phyloP scores from a whole-genome alignment of 1,140 invertebrate species.

The Leguminivora glycinivorella region DNA sequence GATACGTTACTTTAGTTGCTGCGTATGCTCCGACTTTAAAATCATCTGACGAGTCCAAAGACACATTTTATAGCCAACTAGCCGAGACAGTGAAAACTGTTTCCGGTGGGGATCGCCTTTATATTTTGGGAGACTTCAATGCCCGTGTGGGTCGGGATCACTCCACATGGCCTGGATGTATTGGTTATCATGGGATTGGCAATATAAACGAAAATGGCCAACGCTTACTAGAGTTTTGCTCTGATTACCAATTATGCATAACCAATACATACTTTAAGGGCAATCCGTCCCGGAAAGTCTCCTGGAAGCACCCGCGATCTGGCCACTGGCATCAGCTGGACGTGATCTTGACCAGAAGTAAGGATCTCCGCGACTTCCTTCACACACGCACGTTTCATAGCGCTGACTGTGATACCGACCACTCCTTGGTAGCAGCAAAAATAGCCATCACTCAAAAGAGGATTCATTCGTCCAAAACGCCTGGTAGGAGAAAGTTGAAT shows the following conservation, averaged over 20 bases:
- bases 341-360: background rate
- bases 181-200: constrained; percentile 32
- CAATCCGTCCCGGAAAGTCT: too few species aligned
- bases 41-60: background rate
- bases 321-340: constrained; percentile 2
- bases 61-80: background rate
- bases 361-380: background rate
- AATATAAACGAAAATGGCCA: constrained; percentile 36
- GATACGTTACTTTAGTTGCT: too few species aligned
- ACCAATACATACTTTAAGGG: too few species aligned
- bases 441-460: background rate
- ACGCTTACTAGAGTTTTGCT: constrained; percentile 31
- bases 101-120: background rate
- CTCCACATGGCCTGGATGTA: constrained; percentile 27
- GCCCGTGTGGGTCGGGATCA: constrained; percentile 31
- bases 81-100: background rate
- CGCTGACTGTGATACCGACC: constrained; percentile 22
- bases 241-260: background rate
- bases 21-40: too few species aligned
- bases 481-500: constrained; percentile 7
- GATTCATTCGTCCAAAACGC: constrained; percentile 18
- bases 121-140: constrained; percentile 28
- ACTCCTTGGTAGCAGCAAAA: constrained; percentile 7
- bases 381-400: background rate
- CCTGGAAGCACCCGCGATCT: too few species aligned